These are phyloP conservation scores for Rhagoletis zephyria DNA, from an alignment of 1,140 invertebrate genomes.

Conservation along the genomic window DNA sequence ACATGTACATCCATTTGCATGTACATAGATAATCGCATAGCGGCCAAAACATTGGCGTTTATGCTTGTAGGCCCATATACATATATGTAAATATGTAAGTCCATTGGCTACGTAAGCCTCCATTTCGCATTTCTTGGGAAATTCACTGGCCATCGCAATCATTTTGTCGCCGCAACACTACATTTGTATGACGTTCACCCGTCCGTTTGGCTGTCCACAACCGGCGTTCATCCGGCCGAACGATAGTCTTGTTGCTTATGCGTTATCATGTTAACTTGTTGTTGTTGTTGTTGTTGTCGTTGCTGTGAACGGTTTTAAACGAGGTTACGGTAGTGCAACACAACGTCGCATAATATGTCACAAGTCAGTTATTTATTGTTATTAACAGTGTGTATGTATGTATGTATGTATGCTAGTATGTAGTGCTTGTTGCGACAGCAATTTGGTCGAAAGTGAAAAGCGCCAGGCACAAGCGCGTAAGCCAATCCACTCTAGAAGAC, in stretches of 20 bases:
- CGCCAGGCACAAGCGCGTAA: not conserved
- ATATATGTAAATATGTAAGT: not conserved
- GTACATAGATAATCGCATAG: not conserved
- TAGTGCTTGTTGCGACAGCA: not conserved
- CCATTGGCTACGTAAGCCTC: not conserved
- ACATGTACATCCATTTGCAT: not conserved
- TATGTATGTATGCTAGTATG: not conserved
- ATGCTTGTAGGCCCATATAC: not conserved
- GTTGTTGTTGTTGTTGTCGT: not conserved
- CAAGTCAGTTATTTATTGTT: conserved; percentile 40
- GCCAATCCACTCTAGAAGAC: no score
- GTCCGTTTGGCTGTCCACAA: not conserved
- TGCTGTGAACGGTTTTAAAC: not conserved
- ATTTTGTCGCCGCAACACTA: not conserved
- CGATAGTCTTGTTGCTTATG: not conserved
- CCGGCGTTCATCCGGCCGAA: not conserved
- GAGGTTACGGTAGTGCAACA: not conserved
- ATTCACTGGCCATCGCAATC: not conserved
- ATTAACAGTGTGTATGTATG: not conserved
- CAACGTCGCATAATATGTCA: conserved; percentile 25
- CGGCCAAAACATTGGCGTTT: not conserved
- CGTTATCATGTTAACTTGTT: not conserved
- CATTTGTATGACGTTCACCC: not conserved
- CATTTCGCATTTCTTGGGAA: conserved; percentile 10
- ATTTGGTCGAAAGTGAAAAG: conserved; percentile 35